A percentile compares a stretch with the other conserved stretches of the same genome.
Conservation (phyloP, 2,113 vertebrate genomes). For the Echinops telfairi region DNA sequence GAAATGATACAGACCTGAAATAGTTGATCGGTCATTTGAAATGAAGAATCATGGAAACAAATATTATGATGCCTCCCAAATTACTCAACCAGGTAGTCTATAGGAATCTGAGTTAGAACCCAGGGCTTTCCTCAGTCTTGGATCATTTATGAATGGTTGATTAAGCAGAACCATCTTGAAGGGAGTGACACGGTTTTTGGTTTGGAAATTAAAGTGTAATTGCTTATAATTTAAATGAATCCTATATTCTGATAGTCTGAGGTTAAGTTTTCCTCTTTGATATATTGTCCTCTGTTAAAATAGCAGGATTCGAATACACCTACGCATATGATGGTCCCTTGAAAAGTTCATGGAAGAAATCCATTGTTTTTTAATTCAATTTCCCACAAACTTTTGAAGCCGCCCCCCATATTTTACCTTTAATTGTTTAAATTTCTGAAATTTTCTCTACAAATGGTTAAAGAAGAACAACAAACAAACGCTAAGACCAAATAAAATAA, state of each 20-base stretch:
- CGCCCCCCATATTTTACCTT: background rate
- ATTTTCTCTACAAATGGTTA: constrained; percentile 33
- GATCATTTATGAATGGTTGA: background rate
- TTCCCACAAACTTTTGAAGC: no score
- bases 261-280: background rate
- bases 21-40: background rate
- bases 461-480: background rate
- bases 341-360: no score
- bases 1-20: background rate
- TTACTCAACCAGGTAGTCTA: background rate
- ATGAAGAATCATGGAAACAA: background rate
- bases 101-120: background rate
- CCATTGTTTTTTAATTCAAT: no score
- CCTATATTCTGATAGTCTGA: background rate
- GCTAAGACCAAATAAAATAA: background rate
- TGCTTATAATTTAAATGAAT: background rate
- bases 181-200: no score
- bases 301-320: background rate
- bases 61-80: background rate
- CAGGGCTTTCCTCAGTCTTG: background rate
- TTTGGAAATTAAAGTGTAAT: background rate
- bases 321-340: background rate
- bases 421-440: background rate
- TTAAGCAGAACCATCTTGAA: no score
- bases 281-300: background rate